Base-by-base conservation (phyloP, 2,797 vertebrate species). In the Buceros bicornis region DNA sequence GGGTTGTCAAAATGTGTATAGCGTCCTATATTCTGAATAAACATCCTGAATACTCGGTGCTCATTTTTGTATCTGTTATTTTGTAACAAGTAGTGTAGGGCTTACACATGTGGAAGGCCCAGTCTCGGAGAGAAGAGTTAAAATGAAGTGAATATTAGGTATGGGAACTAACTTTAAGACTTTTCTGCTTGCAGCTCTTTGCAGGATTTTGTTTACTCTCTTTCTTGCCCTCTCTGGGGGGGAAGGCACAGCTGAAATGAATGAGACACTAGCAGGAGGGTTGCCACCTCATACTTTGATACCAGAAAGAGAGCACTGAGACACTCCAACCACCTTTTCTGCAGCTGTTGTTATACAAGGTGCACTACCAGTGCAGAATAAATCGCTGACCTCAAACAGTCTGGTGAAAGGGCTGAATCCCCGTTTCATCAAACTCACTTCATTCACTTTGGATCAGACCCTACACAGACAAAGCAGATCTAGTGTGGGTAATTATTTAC, bases 211-310 rank as follows among this genome's bases (percentile, higher is more conserved):
- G 18, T 82, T 71, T 56, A 15, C 62, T 77, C 12, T 74, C 13
- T 77, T 58, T 82, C 54, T 73, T 16, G 4, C 22, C 5, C 1
- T 16, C 11, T 35, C 53, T 60, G 7, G 14, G 82, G 29, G 61
- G 26, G 28, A 78, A 69, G 40, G 25, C 60, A 19, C 43, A 42
- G 21, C 40, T 69, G 54, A 67, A 83, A 28, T 48, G 31, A 73
- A 53, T 22, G 25, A 13, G 26, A 56, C 7, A 12, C 13, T 14
- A n/a, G n/a, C 24, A 70, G 78, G 40, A 65, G 24, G 9, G 16
- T 69, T 3, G 3, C n/a, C 10, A 5, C 60, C 47, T 58, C 40
- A 5, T 8, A 21, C 21, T 37, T n/a, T 77, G 0, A 0, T 19
- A 14, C 26, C 20, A 88, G 26, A 51, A 58, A 31, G 16, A 16